Conservation (phyloP, 2,888 invertebrate genomes). For the Prosopocoilus inquinatus region DNA sequence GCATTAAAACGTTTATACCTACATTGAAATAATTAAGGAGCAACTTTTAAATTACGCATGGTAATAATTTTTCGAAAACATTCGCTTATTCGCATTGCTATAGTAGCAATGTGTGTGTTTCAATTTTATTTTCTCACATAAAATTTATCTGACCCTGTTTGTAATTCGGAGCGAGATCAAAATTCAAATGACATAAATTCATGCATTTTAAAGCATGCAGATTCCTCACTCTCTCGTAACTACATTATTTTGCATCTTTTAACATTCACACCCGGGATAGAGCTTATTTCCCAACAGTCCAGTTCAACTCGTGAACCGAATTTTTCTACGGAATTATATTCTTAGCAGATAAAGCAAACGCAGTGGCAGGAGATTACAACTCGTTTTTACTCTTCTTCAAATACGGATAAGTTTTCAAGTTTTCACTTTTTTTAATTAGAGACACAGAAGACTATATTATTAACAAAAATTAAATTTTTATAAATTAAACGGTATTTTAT, state of each 20-base stretch:
- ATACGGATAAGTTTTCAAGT: not conserved
- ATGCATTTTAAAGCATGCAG: constrained; percentile 49
- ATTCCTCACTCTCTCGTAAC: constrained; percentile 42
- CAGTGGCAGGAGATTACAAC: constrained; percentile 26
- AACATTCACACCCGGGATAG: constrained; percentile 44
- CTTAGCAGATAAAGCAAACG: constrained; percentile 41
- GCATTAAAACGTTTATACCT: too few species aligned
- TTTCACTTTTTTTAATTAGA: too few species aligned
- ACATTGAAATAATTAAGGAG: too few species aligned
- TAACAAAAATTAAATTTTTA: too few species aligned
- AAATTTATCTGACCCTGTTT: constrained; percentile 16
- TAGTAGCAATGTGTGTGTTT: not conserved
- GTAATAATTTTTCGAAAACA: too few species aligned
- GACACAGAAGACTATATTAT: too few species aligned
- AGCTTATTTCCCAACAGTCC: constrained; percentile 48
- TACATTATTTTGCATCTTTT: constrained; percentile 49
- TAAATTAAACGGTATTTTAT: too few species aligned
- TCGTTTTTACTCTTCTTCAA: not conserved
- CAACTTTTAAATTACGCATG: too few species aligned
- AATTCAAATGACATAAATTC: constrained; percentile 43
- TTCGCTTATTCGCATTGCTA: too few species aligned
- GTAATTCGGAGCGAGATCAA: constrained; percentile 19
- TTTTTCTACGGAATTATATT: constrained; percentile 42
- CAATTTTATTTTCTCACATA: constrained; percentile 15
- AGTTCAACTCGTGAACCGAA: constrained; percentile 43